Base-by-base conservation (phyloP, 2,888 invertebrate species). In the Sminthurinus aureus region DNA sequence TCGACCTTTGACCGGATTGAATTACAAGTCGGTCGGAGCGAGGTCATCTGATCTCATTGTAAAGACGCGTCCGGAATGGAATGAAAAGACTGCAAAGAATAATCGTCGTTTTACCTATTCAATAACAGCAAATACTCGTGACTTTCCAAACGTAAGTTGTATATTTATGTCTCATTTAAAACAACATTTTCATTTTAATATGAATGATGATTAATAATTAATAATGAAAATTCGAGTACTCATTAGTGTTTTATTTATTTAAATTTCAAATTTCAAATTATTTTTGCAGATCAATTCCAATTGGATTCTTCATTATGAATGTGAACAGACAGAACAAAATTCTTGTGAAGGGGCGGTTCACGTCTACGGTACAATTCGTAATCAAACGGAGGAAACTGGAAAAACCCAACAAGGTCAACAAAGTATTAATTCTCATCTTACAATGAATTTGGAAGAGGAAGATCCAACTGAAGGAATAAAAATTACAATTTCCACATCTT, bases 251-350 rank as follows among this genome's bases (percentile, higher is more conserved):
- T n/a, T n/a, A n/a, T n/a, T n/a, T n/a, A n/a, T n/a, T n/a, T n/a
- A n/a, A n/a, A n/a, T n/a, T n/a, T n/a, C n/a, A n/a, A n/a, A n/a
- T n/a, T n/a, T n/a, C 0, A 64, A 64, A 78, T 64, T 58, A 38
- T 80, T n/a, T 74, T 74, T 74, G 8, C 50, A 82, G 82, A 50
- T 64, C 24, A 75, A 82, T n/a, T 24, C 64, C 13, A 51, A 58
- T 12, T 83, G 83, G 83, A 73, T 50, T 13, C 52, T 83, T 24
- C 78, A 78, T 58, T 83, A 78, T 20, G 71, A 76, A 8, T 82
- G 82, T 26, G 64, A 81, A 13, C 2, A 64, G 11, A 12, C 74
- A 26, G 26, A 52, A 13, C 18, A 51, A 0, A 22, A 6, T 4
- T 38, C 12, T 74, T 81, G 74, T 58, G 64, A 22, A 0, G 24